Conservation (phyloP, 2,888 invertebrate species). For the Crioceris asparagi region DNA sequence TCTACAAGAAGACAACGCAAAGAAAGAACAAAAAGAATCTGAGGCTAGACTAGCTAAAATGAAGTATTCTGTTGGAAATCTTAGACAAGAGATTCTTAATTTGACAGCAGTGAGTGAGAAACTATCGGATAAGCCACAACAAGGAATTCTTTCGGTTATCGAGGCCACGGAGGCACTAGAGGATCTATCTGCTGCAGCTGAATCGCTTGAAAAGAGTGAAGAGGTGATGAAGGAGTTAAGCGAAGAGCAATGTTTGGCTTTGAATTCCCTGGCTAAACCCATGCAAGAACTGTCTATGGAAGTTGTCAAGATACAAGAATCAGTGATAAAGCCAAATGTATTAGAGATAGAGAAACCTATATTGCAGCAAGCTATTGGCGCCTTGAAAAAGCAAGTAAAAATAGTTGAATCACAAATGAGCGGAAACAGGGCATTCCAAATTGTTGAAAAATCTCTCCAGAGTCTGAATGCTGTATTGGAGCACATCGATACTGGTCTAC, state of each 20-base stretch:
- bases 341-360: constrained; percentile 6
- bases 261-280: not conserved
- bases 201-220: no score
- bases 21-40: not conserved
- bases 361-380: constrained; percentile 9
- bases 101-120: constrained; percentile 11
- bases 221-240: constrained; percentile 2
- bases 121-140: constrained; percentile 14
- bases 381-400: constrained; percentile 8
- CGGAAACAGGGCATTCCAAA: not conserved
- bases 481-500: no score
- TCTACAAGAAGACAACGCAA: constrained; percentile 6
- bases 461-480: no score
- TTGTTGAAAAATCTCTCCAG: no score
- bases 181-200: constrained; percentile 3
- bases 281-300: not conserved
- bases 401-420: not conserved
- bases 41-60: not conserved
- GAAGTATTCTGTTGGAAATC: constrained; percentile 7
- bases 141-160: constrained; percentile 19
- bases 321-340: constrained; percentile 6
- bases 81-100: constrained; percentile 12
- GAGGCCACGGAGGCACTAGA: constrained; percentile 13
- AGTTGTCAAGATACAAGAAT: not conserved
- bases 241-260: not conserved